These are phyloP conservation scores for Leptopilina clavipes DNA, from an alignment of 1,140 invertebrate species.

Conservation along the genomic window DNA sequence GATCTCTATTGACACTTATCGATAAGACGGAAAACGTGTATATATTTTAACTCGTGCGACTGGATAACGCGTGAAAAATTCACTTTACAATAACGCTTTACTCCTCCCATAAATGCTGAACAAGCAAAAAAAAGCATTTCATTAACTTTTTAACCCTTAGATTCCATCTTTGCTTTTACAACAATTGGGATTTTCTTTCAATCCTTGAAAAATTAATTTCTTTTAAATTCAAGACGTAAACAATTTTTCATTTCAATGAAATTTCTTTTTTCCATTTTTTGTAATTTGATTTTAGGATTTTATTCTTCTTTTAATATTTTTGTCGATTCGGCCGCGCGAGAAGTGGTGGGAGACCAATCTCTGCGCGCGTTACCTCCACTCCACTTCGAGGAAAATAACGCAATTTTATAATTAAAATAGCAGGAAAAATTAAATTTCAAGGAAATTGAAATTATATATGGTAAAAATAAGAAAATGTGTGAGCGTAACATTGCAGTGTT, in stretches of 20 bases:
- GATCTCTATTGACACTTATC: constrained; percentile 33
- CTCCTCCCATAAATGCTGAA: constrained; percentile 21
- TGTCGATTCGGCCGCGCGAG: too few species aligned
- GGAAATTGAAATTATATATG: neutral
- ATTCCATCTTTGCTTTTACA: neutral
- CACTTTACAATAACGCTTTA: constrained; percentile 19
- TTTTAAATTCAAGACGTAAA: too few species aligned
- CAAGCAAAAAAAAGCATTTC: constrained; percentile 15
- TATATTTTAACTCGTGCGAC: constrained; percentile 34
- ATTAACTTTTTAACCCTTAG: constrained; percentile 6
- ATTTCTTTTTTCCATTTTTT: too few species aligned
- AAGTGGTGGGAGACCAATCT: too few species aligned
- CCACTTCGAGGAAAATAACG: too few species aligned
- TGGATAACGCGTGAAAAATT: constrained; percentile 34
- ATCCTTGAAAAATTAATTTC: neutral
- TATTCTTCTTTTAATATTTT: too few species aligned
- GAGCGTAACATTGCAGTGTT: constrained; percentile 24
- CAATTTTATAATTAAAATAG: too few species aligned
- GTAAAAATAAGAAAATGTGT: neutral
- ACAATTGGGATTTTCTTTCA: too few species aligned
- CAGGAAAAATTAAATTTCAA: neutral
- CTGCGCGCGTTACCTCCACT: too few species aligned
- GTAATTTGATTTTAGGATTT: too few species aligned
- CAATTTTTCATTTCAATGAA: neutral
- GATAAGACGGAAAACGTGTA: constrained; percentile 32